phyloP scores from a whole-genome alignment of 2,113 vertebrate species.

The Illadopsis cleaveri region DNA sequence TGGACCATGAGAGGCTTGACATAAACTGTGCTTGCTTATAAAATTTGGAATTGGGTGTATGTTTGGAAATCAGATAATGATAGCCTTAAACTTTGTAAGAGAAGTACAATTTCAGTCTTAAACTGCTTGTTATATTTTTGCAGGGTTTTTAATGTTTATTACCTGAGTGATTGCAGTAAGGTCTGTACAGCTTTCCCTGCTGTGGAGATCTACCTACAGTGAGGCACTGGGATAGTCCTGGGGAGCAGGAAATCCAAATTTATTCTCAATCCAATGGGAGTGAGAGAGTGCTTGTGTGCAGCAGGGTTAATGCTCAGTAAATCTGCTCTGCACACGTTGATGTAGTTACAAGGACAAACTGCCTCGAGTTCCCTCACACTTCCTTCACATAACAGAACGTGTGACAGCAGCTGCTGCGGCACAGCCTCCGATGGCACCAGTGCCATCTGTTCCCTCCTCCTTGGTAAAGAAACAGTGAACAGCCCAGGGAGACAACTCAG shows the following conservation, averaged over 20 bases:
- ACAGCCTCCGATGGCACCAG: rapidly evolving
- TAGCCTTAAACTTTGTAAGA: neutral
- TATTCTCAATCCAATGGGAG: neutral
- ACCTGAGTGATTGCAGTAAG: neutral
- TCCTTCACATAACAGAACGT: neutral
- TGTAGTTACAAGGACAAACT: neutral
- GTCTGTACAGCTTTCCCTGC: neutral
- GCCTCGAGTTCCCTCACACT: neutral
- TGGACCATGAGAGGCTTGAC: neutral
- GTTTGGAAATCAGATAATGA: neutral
- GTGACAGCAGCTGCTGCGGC: neutral
- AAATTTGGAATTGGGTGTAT: neutral
- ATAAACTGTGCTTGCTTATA: neutral
- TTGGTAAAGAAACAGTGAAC: neutral
- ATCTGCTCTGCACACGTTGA: neutral
- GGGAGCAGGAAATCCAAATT: neutral
- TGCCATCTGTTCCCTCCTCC: neutral
- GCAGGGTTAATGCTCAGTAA: neutral
- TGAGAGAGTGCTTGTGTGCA: neutral
- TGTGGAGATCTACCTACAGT: neutral
- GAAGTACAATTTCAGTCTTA: neutral
- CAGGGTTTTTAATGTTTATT: neutral
- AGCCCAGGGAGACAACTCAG: neutral
- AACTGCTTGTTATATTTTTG: neutral
- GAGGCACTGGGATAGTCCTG: neutral